Conservation (phyloP, 2,888 invertebrate genomes). For the Napeogenes sylphis region DNA sequence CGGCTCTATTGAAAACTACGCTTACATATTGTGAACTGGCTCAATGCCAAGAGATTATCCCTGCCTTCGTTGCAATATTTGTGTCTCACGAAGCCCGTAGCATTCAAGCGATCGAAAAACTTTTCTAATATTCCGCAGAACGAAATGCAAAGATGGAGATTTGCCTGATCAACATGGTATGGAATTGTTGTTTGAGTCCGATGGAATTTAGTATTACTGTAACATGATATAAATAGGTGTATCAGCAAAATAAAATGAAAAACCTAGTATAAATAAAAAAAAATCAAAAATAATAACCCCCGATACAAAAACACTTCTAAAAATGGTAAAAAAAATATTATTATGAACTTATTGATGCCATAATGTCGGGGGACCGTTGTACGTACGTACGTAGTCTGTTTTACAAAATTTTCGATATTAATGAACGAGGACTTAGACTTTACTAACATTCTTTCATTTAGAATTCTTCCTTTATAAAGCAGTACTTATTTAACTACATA, state of each 20-base stretch:
- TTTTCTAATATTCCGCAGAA: conserved; percentile 70
- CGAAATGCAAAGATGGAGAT: conserved; percentile 18
- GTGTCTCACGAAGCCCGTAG: conserved; percentile 34
- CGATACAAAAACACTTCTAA: background rate
- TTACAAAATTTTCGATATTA: too few relatives aligned
- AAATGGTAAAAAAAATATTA: too few relatives aligned
- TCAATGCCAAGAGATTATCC: conserved; percentile 67
- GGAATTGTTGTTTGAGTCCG: conserved; percentile 1
- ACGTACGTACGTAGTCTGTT: too few relatives aligned
- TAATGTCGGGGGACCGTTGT: too few relatives aligned
- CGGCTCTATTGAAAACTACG: conserved; percentile 39
- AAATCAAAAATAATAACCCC: background rate
- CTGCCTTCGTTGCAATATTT: conserved; percentile 31
- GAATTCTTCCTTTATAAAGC: too few relatives aligned
- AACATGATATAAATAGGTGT: background rate
- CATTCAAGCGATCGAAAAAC: conserved; percentile 72
- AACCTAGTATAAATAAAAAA: background rate
- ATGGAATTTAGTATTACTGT: conserved; percentile 4
- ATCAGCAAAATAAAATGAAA: background rate
- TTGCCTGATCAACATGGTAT: conserved; percentile 17
- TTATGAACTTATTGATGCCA: too few relatives aligned
- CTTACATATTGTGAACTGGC: conserved; percentile 66
- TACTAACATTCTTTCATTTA: too few relatives aligned
- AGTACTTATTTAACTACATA: too few relatives aligned
- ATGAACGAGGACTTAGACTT: too few relatives aligned